Percentiles rank a stretch among this genome's conserved stretches.
These are phyloP conservation scores for Lycocerus yunnanus DNA, from an alignment of 2,888 invertebrate species.

Conservation along the genomic window DNA sequence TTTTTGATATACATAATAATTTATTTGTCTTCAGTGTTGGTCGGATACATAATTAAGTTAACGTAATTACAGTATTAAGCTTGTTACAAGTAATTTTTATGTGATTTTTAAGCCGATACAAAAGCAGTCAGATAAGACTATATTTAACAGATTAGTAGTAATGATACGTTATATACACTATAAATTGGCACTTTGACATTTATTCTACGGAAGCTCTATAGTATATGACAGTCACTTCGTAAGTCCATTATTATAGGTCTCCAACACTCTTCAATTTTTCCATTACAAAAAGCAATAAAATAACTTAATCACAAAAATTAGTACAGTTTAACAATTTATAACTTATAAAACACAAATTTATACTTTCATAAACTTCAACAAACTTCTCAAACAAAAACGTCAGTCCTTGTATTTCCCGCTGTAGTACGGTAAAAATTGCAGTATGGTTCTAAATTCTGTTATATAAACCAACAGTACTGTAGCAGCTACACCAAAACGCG, in stretches of 20 bases:
- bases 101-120: not conserved
- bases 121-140: not conserved
- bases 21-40: slow-evolving; percentile 27
- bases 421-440: slow-evolving; percentile 40
- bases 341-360: not conserved
- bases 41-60: slow-evolving; percentile 5
- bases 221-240: slow-evolving; percentile 10
- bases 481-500: slow-evolving; percentile 28
- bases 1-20: not conserved
- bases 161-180: slow-evolving; percentile 10
- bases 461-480: slow-evolving; percentile 31
- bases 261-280: not conserved
- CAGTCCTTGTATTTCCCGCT: slow-evolving; percentile 34
- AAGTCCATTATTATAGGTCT: slow-evolving; percentile 8
- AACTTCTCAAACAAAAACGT: not conserved
- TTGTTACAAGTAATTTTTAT: not conserved
- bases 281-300: not conserved
- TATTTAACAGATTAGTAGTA: not conserved
- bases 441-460: slow-evolving; percentile 38
- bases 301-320: not conserved
- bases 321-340: not conserved
- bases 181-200: slow-evolving; percentile 31
- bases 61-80: not conserved
- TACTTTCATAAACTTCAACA: not conserved
- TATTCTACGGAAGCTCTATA: slow-evolving; percentile 33